These are phyloP conservation scores for Lucilia sericata DNA, from an alignment of 1,140 invertebrate genomes.

Conservation along the genomic window DNA sequence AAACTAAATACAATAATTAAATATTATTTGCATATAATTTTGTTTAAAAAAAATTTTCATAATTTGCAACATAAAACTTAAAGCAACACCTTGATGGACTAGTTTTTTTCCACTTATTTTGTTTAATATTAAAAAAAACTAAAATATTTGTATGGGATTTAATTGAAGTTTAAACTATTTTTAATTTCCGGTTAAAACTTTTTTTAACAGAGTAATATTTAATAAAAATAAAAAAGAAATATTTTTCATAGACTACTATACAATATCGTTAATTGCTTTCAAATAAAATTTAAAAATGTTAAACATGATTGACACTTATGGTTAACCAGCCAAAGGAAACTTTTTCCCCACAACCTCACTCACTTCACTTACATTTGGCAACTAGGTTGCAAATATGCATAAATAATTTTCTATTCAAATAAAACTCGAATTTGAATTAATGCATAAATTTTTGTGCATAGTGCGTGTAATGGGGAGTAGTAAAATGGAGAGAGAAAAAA, in stretches of 20 bases:
- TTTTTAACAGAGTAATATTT: too few relatives aligned
- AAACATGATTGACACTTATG: constrained; percentile 40
- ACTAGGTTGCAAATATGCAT: not conserved
- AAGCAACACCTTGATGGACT: not conserved
- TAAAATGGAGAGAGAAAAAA: not conserved
- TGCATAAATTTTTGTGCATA: not conserved
- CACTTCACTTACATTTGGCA: not conserved
- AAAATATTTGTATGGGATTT: not conserved
- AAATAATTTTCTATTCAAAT: not conserved
- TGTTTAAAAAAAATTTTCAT: not conserved
- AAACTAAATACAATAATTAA: constrained; percentile 6
- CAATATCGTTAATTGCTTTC: constrained; percentile 40
- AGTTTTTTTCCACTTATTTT: not conserved
- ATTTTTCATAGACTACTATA: too few relatives aligned
- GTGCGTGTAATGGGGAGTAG: not conserved
- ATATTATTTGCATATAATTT: constrained; percentile 21
- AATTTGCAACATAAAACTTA: not conserved
- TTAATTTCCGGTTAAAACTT: constrained; percentile 33
- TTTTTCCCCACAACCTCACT: not conserved
- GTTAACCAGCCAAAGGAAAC: constrained; percentile 34
- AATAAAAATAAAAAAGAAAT: not conserved
- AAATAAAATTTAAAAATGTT: constrained; percentile 39
- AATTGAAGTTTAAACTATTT: constrained; percentile 37
- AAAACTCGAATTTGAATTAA: not conserved
- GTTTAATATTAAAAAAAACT: not conserved